These are phyloP conservation scores for Morinoia aosen DNA, from an alignment of 2,888 invertebrate species.

Conservation along the genomic window DNA sequence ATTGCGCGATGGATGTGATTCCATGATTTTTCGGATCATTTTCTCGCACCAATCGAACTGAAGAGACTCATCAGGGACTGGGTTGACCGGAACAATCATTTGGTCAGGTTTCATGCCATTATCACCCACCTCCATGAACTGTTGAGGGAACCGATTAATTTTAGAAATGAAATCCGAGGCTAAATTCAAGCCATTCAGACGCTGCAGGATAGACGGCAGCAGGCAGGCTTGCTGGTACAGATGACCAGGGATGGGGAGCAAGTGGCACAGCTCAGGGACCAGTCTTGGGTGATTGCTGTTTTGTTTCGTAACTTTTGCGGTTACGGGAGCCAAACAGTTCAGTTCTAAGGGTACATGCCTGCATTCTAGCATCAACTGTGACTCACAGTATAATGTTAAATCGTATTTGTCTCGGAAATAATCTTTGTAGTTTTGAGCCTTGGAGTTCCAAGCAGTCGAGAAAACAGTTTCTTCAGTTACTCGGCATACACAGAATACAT, in stretches of 20 bases:
- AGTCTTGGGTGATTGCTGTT: constrained; percentile 73
- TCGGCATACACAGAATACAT: constrained; percentile 69
- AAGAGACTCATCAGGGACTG: not conserved
- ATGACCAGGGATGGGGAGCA: constrained; percentile 75
- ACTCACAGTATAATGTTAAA: constrained; percentile 76
- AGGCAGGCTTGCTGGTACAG: constrained; percentile 89
- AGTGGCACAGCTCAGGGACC: constrained; percentile 88
- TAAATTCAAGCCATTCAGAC: constrained; percentile 80
- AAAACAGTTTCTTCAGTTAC: constrained; percentile 76
- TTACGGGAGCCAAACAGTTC: constrained; percentile 76
- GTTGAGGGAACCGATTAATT: constrained; percentile 68
- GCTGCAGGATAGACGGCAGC: constrained; percentile 87
- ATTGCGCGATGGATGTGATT: not conserved
- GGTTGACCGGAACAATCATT: not conserved
- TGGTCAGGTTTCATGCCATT: constrained; percentile 71
- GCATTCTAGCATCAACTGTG: constrained; percentile 87
- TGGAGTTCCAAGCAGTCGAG: constrained; percentile 77
- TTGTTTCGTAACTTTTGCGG: constrained; percentile 67
- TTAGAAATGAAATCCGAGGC: constrained; percentile 84
- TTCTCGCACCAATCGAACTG: constrained; percentile 55
- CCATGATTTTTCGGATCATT: not conserved
- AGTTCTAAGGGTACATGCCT: constrained; percentile 77
- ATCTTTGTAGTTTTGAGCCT: constrained; percentile 75
- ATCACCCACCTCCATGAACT: not conserved
- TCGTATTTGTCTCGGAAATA: constrained; percentile 86